Evolutionary conservation across 2,888 invertebrate genomes (phyloP).

Genomic region (Euproctis similis): DNA sequence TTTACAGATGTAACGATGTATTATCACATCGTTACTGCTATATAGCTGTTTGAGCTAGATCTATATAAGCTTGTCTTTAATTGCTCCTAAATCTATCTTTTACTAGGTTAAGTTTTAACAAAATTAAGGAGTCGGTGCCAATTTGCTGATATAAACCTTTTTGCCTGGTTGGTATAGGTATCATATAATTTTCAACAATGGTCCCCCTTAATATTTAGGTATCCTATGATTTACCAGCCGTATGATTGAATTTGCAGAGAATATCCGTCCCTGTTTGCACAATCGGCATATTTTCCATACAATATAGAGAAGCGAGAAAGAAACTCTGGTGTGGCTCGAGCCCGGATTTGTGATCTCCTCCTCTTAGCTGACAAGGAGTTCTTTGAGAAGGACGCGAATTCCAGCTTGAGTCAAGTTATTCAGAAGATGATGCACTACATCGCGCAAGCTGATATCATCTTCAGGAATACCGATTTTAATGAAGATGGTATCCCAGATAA

Average conservation of each 20-base stretch:
- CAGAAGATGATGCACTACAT: conserved; percentile 64
- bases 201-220: not conserved
- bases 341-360: conserved; percentile 62
- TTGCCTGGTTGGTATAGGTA: too few relatives aligned
- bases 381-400: conserved; percentile 57
- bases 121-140: too few relatives aligned
- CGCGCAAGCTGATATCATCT: conserved; percentile 70
- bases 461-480: conserved; percentile 72
- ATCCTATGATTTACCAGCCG: too few relatives aligned
- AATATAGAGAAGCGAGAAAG: conserved; percentile 35
- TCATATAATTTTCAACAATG: too few relatives aligned
- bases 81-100: too few relatives aligned
- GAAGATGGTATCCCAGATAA: conserved; percentile 72
- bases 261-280: not conserved
- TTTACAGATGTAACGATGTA: too few relatives aligned
- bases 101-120: too few relatives aligned
- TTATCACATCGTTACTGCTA: too few relatives aligned
- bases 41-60: too few relatives aligned
- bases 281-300: conserved; percentile 32
- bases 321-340: conserved; percentile 39
- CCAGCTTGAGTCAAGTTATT: conserved; percentile 58
- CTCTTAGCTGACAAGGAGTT: conserved; percentile 68
- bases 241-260: too few relatives aligned
- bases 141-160: too few relatives aligned
- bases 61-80: too few relatives aligned